These are phyloP conservation scores for Brachionus plicatilis DNA, from an alignment of 1,140 invertebrate species.

Conservation along the genomic window DNA sequence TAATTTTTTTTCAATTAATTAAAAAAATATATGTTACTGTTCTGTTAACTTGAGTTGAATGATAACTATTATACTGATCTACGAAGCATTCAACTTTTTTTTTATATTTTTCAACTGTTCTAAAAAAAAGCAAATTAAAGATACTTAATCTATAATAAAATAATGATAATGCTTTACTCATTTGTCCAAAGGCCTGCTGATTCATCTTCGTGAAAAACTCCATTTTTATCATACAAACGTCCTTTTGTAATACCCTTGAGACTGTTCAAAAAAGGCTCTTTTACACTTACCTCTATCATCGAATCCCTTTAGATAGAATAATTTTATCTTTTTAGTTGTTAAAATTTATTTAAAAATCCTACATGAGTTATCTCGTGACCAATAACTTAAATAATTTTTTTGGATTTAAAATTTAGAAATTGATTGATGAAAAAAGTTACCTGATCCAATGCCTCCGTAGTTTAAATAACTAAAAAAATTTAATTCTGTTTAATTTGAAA, in stretches of 20 bases:
- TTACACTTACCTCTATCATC: slow-evolving; percentile 26
- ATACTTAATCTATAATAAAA: not conserved
- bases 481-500: not conserved
- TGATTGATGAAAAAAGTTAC: not conserved
- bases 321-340: not conserved
- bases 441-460: slow-evolving; percentile 66
- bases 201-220: not conserved
- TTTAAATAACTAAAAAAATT: slow-evolving; percentile 59
- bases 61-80: slow-evolving; percentile 19
- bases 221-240: slow-evolving; percentile 37
- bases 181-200: slow-evolving; percentile 9
- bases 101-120: slow-evolving; percentile 29
- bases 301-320: not conserved
- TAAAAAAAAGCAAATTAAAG: not conserved
- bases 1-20: too few species aligned
- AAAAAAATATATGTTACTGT: not conserved
- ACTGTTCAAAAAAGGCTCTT: not conserved
- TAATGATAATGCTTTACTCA: not conserved
- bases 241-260: not conserved
- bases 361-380: slow-evolving; percentile 63
- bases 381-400: slow-evolving; percentile 53
- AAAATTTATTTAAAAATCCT: not conserved
- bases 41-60: slow-evolving; percentile 9
- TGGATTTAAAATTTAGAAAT: too few species aligned
- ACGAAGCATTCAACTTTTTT: not conserved